phyloP scores from a whole-genome alignment of 2,888 invertebrate genomes.

The Lasioglossum marginatum region DNA sequence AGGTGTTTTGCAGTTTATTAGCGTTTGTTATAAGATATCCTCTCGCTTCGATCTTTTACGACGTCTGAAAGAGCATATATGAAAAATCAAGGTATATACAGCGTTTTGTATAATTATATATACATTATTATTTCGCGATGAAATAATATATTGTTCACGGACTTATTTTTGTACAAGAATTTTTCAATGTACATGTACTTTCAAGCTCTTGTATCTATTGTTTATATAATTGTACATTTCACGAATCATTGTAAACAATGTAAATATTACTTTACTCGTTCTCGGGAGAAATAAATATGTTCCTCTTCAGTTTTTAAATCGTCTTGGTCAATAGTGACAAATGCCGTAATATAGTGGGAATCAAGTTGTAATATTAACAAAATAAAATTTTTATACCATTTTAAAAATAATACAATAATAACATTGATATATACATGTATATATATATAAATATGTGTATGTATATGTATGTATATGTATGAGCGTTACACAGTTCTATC shows the following conservation, averaged over 20 bases:
- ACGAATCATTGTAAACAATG: background rate
- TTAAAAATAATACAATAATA: constrained; percentile 46
- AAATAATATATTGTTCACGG: constrained; percentile 13
- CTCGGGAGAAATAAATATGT: constrained; percentile 29
- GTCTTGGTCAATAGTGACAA: background rate
- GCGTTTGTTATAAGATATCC: constrained; percentile 96
- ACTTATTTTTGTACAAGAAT: constrained; percentile 4
- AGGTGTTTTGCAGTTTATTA: constrained; percentile 87
- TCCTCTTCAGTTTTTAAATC: constrained; percentile 29
- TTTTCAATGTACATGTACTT: constrained; percentile 10
- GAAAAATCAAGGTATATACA: background rate
- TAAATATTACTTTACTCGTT: constrained; percentile 25
- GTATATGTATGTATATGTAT: constrained; percentile 13
- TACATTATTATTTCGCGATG: constrained; percentile 28
- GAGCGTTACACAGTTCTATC: constrained; percentile 39
- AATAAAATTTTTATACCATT: constrained; percentile 29
- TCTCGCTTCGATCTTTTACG: constrained; percentile 94
- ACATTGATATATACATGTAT: constrained; percentile 25
- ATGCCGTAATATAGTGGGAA: background rate
- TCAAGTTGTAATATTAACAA: constrained; percentile 30
- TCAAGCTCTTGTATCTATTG: constrained; percentile 7
- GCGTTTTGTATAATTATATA: constrained; percentile 4
- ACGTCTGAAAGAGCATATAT: constrained; percentile 81
- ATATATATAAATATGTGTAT: background rate
- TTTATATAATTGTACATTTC: constrained; percentile 8